A percentile compares a stretch with the other conserved stretches of the same genome.
phyloP scores from a whole-genome alignment of 2,113 vertebrate species.

The Pongo abelii region DNA sequence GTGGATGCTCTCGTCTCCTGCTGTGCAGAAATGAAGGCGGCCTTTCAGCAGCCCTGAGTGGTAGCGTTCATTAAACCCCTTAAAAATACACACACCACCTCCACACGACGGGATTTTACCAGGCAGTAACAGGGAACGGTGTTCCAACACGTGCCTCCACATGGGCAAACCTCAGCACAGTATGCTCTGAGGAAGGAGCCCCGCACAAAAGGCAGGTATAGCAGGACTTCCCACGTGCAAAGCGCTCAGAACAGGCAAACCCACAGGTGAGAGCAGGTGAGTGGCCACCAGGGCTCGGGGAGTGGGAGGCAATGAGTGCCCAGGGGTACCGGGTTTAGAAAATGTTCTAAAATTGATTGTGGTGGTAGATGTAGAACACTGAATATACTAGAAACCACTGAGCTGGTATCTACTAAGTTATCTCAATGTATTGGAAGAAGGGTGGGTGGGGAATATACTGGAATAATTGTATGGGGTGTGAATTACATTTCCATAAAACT shows the following conservation, averaged over 20 bases:
- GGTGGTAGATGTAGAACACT: neutral
- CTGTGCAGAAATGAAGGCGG: rapidly evolving
- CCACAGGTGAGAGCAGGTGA: rapidly evolving
- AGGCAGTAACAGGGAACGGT: rapidly evolving
- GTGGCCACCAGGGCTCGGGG: rapidly evolving
- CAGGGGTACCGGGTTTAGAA: rapidly evolving
- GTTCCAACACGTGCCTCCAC: rapidly evolving
- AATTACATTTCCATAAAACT: neutral
- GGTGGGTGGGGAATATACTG: no score
- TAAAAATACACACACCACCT: rapidly evolving
- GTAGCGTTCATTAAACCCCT: neutral
- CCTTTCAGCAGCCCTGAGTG: neutral
- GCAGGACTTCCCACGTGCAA: rapidly evolving
- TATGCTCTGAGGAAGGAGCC: rapidly evolving
- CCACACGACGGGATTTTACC: rapidly evolving
- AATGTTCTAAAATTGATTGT: rapidly evolving
- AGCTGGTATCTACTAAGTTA: no score
- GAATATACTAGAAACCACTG: rapidly evolving
- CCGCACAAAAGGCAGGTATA: rapidly evolving
- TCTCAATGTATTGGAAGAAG: no score
- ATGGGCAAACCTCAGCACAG: rapidly evolving
- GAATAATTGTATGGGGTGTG: rapidly evolving
- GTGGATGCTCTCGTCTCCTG: rapidly evolving
- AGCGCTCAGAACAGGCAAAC: rapidly evolving
- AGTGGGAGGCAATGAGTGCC: rapidly evolving